These are phyloP conservation scores for Dione juno DNA, from an alignment of 2,888 invertebrate species.

Conservation along the genomic window DNA sequence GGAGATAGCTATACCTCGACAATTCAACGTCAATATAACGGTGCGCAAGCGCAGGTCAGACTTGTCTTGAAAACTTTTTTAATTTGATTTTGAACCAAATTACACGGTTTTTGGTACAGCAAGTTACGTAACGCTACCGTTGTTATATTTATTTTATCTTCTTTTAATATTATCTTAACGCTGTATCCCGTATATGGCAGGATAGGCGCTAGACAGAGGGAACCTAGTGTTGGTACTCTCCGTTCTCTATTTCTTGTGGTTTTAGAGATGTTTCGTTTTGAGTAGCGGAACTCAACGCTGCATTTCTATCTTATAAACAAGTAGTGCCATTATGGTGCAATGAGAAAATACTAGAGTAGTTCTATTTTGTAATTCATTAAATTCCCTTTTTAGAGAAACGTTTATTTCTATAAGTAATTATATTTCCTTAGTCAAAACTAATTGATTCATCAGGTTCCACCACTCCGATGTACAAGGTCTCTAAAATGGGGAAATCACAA, in stretches of 20 bases:
- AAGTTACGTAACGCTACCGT: slow-evolving; percentile 25
- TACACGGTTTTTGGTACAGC: slow-evolving; percentile 27
- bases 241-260: not conserved
- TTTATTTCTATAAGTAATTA: too few relatives aligned
- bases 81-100: slow-evolving; percentile 65
- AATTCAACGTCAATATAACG: slow-evolving; percentile 61
- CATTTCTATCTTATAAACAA: too few relatives aligned
- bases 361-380: too few relatives aligned
- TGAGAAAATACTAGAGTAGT: too few relatives aligned
- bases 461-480: too few relatives aligned
- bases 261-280: not conserved
- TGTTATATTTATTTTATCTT: slow-evolving; percentile 18
- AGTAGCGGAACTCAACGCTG: too few relatives aligned
- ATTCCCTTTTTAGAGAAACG: too few relatives aligned
- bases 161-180: not conserved
- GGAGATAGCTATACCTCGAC: slow-evolving; percentile 54
- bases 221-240: not conserved
- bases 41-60: slow-evolving; percentile 62
- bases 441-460: too few relatives aligned
- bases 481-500: too few relatives aligned
- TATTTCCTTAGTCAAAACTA: too few relatives aligned
- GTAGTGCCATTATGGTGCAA: too few relatives aligned
- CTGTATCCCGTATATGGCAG: not conserved
- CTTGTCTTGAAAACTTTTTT: slow-evolving; percentile 62
- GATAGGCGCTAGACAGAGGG: not conserved